Evolutionary conservation across 2,113 vertebrate species (phyloP), one percentile per base, ranked within the genome.

Genomic region (Prochilodus magdalenae): DNA sequence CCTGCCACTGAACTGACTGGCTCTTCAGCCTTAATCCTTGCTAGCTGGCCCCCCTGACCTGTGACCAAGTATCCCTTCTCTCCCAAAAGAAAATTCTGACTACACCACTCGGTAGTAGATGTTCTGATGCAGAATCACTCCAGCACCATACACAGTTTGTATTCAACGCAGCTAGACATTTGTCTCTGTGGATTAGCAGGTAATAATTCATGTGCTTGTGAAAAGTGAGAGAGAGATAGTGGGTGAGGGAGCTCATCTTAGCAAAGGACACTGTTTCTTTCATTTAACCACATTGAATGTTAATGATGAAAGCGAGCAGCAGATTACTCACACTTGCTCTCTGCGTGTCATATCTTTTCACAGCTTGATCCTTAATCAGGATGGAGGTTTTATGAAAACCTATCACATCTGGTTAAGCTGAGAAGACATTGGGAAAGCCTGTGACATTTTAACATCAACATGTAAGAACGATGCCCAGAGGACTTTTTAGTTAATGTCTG

Each of bases 391-490:
- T 18, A 75, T 62, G 18, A 60, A 71, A 47, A 63, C 33, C 27
- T 71, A 49, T 79, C 33, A 47, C 26, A 62, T 49, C 13, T 20
- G 6, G 12, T 26, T 67, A 13, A 24, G 20, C 36, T 70, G 36
- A 33, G 66, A 70, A 44, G 44, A 44, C 33, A 67, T 55, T 67
- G 55, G 27, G 29, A 7, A 53, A 22, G 26, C 49, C 8, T 13
- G 24, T 0, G 7, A 36, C 16, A 47, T 71, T 79, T 79, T 10
- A 20, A 3, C 51, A 20, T 57, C 7, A 12, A 0, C 51, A 71
- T 66, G 5, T 15, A 70, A 59, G 51, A 79, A 71, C 13, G 53
- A 29, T 72, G 51, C 55, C 83, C 82, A 79, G 73, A 84, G 76
- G 78, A 79, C 76, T 12, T 20, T 71, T 24, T 63, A 27, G 63